These are phyloP conservation scores for Puntigrus tetrazona DNA, from an alignment of 2,113 vertebrate genomes.

Conservation along the genomic window DNA sequence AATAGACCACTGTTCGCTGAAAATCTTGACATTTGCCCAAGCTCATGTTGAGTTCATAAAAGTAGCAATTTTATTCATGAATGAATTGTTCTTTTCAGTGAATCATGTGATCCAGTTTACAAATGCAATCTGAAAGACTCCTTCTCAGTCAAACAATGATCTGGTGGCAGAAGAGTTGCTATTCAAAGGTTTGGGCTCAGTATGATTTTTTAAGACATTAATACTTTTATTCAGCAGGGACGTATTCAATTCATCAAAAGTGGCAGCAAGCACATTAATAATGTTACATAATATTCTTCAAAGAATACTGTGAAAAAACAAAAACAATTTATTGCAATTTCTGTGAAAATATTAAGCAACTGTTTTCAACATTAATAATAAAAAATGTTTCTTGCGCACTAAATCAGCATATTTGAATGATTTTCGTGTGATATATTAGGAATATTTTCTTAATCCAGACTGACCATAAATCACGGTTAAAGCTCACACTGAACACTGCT, in stretches of 20 bases:
- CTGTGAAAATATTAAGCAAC: background rate
- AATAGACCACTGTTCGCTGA: background rate
- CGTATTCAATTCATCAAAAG: background rate
- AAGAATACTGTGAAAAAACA: background rate
- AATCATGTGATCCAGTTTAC: background rate
- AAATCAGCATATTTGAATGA: background rate
- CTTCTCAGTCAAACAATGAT: background rate
- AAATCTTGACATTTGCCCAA: background rate
- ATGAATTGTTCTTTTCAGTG: background rate
- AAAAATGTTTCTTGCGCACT: background rate
- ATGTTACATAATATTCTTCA: background rate
- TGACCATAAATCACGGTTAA: background rate
- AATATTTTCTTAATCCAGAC: background rate
- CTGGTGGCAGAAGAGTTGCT: background rate
- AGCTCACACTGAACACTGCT: background rate
- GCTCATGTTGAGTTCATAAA: background rate
- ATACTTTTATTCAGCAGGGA: background rate
- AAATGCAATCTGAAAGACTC: background rate
- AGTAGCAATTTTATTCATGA: background rate
- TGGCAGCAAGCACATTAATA: background rate
- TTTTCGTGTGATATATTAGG: background rate
- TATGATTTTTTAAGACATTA: background rate
- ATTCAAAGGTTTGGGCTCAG: background rate
- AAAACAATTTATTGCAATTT: background rate
- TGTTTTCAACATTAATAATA: background rate